Evolutionary conservation across 2,888 invertebrate genomes (phyloP), one percentile per base, ranked within the genome.

Genomic region (Idaea aversata): DNA sequence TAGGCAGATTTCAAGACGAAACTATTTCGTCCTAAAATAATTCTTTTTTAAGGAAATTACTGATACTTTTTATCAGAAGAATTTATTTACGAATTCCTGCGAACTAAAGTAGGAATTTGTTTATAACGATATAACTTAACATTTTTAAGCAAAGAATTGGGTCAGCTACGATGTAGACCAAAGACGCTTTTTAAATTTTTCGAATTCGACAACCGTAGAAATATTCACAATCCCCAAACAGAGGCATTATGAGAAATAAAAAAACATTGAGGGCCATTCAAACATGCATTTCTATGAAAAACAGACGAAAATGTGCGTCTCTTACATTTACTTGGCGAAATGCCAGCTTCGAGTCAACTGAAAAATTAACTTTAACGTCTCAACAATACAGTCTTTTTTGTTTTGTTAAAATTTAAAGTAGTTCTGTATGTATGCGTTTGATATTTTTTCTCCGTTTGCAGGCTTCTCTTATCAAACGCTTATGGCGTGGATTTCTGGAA

Each of bases 241-340:
- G 59, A 62, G 58, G 65, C 65, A 73, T 70, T 66, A 36, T 15
- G 66, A 63, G 70, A 68, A 70, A 67, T 65, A 70, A 16, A 62
- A 70, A 73, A 69, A 73, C 76, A 73, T 70, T 72, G 67, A 76
- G 70, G 70, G 69, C 81, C 79, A 83, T 86, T 83, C 78, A 82
- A 79, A 80, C 77, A 75, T 80, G 81, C 80, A 79, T 79, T 73
- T 74, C 74, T 76, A 77, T 77, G 82, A 84, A 87, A 86, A 85
- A 82, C 78, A 79, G 78, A 83, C 80, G 76, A 84, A 87, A 88
- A 85, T 80, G 81, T 80, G 82, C 84, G 82, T 79, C 77, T 78
- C 63, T 81, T 79, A 80, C 81, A 79, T 81, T 78, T 75, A 75
- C 75, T 87, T 89, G 88, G 88, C 85, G 77, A 72, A 38, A 67